Conservation (phyloP, 2,888 invertebrate species). For the Apamea crenata region DNA sequence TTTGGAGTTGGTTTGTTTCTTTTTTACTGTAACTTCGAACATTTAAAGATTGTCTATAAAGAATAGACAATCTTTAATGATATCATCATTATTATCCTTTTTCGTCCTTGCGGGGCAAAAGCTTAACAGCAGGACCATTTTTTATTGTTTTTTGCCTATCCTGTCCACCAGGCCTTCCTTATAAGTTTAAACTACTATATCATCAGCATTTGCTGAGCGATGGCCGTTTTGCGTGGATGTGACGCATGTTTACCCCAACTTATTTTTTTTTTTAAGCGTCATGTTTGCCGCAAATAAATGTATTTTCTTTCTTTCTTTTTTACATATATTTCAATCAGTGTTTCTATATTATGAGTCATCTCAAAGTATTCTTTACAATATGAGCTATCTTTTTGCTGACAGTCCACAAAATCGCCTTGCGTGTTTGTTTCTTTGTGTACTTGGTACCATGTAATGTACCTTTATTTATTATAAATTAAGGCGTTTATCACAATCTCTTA, state of each 20-base stretch:
- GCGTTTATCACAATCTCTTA: constrained; percentile 60
- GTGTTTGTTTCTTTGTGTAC: constrained; percentile 30
- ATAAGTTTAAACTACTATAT: neutral
- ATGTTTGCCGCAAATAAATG: too few relatives aligned
- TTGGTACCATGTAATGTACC: constrained; percentile 19
- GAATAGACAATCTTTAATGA: neutral
- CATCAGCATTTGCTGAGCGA: too few relatives aligned
- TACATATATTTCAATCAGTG: neutral
- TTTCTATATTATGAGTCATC: neutral
- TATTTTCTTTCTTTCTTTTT: too few relatives aligned
- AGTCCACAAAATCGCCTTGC: neutral
- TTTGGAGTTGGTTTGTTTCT: constrained; percentile 7
- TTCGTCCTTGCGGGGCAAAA: neutral
- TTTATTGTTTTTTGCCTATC: too few relatives aligned
- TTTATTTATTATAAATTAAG: constrained; percentile 54
- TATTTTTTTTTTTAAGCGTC: too few relatives aligned
- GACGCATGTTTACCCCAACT: too few relatives aligned
- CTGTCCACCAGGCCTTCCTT: too few relatives aligned
- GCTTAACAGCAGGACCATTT: neutral
- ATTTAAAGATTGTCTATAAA: neutral
- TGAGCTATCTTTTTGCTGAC: neutral
- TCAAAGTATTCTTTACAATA: neutral
- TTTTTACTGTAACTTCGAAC: neutral
- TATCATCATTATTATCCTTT: neutral
- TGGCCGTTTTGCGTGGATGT: too few relatives aligned